These are phyloP conservation scores for Cyanistes caeruleus DNA, from an alignment of 2,113 vertebrate genomes.

Conservation along the genomic window DNA sequence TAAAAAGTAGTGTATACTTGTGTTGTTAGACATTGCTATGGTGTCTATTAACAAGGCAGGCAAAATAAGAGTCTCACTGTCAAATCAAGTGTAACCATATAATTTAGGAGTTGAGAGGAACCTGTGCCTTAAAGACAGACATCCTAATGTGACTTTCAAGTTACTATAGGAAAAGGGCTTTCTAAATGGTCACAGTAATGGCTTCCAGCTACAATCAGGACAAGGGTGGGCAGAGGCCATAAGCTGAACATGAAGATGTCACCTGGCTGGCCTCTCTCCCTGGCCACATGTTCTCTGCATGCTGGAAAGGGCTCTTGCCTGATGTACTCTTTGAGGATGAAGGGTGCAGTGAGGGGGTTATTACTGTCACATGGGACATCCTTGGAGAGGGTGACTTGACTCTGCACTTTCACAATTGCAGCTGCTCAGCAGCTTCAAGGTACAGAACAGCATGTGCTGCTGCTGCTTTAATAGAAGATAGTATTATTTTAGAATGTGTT, in stretches of 20 bases:
- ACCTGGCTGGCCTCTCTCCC: not conserved
- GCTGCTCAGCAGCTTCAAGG: not conserved
- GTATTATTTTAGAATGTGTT: constrained; percentile 31
- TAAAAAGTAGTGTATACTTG: not conserved
- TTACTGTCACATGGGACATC: not conserved
- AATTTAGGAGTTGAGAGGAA: not conserved
- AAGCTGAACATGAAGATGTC: not conserved
- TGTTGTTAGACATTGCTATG: not conserved
- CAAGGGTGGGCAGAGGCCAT: not conserved
- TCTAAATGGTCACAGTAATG: not conserved
- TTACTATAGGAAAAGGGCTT: not conserved
- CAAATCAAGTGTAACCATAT: not conserved
- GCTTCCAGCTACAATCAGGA: not conserved
- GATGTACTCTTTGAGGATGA: not conserved
- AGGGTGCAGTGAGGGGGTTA: not conserved
- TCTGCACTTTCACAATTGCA: not conserved
- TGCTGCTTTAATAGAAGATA: not conserved
- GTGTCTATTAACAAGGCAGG: not conserved
- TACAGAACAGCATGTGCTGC: constrained; percentile 18
- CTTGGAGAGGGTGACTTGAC: not conserved
- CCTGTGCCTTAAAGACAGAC: not conserved
- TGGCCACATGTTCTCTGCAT: fast-evolving
- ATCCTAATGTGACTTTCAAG: not conserved
- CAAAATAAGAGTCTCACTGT: not conserved
- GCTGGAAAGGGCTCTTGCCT: not conserved